These are phyloP conservation scores for Oegoconia quadripuncta DNA, from an alignment of 2,888 invertebrate species.

Conservation along the genomic window DNA sequence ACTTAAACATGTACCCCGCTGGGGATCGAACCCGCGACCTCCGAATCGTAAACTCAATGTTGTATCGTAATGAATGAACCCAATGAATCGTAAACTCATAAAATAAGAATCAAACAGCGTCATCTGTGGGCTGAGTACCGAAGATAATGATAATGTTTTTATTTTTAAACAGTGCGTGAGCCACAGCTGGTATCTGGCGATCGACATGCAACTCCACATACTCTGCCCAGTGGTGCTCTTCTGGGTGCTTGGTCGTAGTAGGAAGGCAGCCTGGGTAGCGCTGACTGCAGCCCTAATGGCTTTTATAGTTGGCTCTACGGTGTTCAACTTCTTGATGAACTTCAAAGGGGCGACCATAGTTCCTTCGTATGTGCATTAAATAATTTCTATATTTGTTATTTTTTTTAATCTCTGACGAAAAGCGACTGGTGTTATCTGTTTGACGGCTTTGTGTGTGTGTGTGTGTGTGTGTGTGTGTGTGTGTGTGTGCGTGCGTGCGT, in stretches of 20 bases:
- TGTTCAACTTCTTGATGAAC: conserved; percentile 48
- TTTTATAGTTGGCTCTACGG: conserved; percentile 32
- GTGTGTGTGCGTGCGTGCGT: background rate
- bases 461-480: background rate
- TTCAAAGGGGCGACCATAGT: conserved; percentile 42
- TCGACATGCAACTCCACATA: conserved; percentile 38
- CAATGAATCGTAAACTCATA: background rate
- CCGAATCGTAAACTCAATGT: too few relatives aligned
- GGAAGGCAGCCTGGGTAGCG: conserved; percentile 29
- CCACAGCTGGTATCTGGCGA: conserved; percentile 41
- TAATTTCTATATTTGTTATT: too few relatives aligned
- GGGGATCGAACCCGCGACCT: too few relatives aligned
- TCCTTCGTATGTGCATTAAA: conserved; percentile 42
- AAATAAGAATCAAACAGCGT: conserved; percentile 1
- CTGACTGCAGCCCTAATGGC: conserved; percentile 22
- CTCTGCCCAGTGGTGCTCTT: conserved; percentile 33
- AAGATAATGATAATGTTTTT: background rate
- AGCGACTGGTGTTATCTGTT: too few relatives aligned
- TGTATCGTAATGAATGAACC: too few relatives aligned
- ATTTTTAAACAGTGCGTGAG: conserved; percentile 31
- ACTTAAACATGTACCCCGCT: too few relatives aligned
- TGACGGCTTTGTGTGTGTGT: background rate
- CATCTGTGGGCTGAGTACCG: background rate
- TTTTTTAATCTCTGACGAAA: too few relatives aligned
- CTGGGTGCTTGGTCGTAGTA: conserved; percentile 32